Evolutionary conservation across 2,113 vertebrate genomes (phyloP).

Genomic region (Thymallus thymallus): DNA sequence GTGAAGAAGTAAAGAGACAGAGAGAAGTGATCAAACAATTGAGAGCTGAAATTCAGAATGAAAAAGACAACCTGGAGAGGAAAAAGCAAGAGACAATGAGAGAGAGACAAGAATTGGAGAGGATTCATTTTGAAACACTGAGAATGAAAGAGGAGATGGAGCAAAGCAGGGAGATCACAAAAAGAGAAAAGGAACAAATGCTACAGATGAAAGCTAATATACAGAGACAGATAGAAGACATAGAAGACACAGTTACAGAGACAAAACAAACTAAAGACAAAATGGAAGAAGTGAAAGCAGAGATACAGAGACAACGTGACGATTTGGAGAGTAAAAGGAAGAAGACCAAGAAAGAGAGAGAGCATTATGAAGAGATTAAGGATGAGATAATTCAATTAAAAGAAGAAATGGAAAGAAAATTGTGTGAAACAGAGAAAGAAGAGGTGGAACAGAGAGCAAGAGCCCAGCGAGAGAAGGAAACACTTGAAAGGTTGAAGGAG

Average conservation of each 20-base stretch:
- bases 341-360: conserved; percentile 7
- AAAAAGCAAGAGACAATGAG: conserved; percentile 12
- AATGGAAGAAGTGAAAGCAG: conserved; percentile 15
- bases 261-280: not conserved
- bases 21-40: conserved; percentile 32
- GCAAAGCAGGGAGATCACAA: conserved; percentile 7
- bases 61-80: conserved; percentile 26
- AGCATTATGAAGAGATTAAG: conserved; percentile 9
- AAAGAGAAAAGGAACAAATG: not conserved
- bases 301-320: conserved; percentile 20
- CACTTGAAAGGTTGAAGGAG: conserved; percentile 6
- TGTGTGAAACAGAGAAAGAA: conserved; percentile 16
- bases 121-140: conserved; percentile 10
- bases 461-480: not conserved
- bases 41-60: conserved; percentile 40
- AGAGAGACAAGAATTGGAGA: conserved; percentile 20
- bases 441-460: conserved; percentile 19
- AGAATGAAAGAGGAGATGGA: not conserved
- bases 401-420: conserved; percentile 17
- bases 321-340: not conserved
- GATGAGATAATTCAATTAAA: conserved; percentile 12
- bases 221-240: conserved; percentile 3
- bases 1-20: conserved; percentile 19
- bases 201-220: not conserved
- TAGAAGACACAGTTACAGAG: not conserved